phyloP scores from a whole-genome alignment of 1,140 invertebrate species.

The Antheraea pernyi region DNA sequence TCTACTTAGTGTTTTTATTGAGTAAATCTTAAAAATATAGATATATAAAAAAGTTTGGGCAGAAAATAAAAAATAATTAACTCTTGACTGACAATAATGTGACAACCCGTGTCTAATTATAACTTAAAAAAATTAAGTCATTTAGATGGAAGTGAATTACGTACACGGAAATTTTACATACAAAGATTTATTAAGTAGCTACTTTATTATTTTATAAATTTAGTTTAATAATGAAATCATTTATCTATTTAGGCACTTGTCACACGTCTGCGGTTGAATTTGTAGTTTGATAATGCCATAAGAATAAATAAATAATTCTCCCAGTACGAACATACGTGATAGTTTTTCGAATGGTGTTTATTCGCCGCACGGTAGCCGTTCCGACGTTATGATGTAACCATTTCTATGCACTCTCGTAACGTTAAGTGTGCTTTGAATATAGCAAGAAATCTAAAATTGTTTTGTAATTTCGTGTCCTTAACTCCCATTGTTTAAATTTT shows the following conservation, averaged over 20 bases:
- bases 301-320: slow-evolving; percentile 22
- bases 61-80: too few relatives aligned
- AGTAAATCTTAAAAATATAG: too few relatives aligned
- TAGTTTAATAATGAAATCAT: background rate
- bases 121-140: too few relatives aligned
- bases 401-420: slow-evolving; percentile 57
- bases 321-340: slow-evolving; percentile 54
- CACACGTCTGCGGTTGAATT: slow-evolving; percentile 9
- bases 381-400: slow-evolving; percentile 42
- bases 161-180: too few relatives aligned
- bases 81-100: too few relatives aligned
- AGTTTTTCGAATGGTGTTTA: slow-evolving; percentile 40
- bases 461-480: slow-evolving; percentile 38
- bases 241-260: background rate
- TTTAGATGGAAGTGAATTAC: too few relatives aligned
- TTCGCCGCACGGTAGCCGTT: slow-evolving; percentile 55
- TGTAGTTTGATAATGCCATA: slow-evolving; percentile 23
- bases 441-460: slow-evolving; percentile 43
- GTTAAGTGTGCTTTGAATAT: slow-evolving; percentile 65
- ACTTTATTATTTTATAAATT: background rate
- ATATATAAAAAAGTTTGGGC: too few relatives aligned
- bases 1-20: too few relatives aligned
- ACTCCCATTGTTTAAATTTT: background rate
- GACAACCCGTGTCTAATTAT: too few relatives aligned
- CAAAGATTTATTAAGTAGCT: too few relatives aligned